phyloP scores from a whole-genome alignment of 53 echinoderm and acorn worm genomes.

The Actinopyga echinites region DNA sequence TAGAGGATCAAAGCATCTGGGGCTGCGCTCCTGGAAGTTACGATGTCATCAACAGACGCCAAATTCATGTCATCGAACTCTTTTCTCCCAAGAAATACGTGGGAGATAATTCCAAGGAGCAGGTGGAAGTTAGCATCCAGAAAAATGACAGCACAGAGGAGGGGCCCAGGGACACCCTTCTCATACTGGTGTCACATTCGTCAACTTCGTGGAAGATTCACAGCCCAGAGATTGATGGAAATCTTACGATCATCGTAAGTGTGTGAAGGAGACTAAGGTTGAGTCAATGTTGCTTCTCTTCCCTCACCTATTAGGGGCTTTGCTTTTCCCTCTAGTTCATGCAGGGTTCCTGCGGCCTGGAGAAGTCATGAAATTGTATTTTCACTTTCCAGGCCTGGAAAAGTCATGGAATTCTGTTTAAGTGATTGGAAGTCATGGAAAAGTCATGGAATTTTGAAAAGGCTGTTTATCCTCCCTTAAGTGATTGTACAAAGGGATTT shows the following conservation, averaged over 20 bases:
- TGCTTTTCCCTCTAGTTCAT: too few relatives aligned
- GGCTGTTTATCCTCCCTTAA: too few relatives aligned
- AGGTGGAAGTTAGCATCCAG: neutral
- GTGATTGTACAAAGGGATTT: too few relatives aligned
- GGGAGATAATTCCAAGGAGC: neutral
- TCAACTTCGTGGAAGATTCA: constrained; percentile 1
- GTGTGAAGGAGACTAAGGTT: too few relatives aligned
- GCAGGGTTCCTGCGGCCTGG: too few relatives aligned
- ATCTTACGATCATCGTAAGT: constrained; percentile 2
- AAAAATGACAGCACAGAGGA: neutral
- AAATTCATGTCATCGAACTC: constrained; percentile 33
- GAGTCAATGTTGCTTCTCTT: too few relatives aligned
- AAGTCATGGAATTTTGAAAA: too few relatives aligned
- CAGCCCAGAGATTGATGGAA: neutral
- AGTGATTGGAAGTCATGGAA: too few relatives aligned
- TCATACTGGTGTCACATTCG: neutral
- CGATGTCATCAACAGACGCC: constrained; percentile 4
- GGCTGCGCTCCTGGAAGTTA: neutral
- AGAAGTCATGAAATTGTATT: too few relatives aligned
- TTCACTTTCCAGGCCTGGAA: too few relatives aligned
- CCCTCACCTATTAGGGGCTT: too few relatives aligned
- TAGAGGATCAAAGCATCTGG: neutral
- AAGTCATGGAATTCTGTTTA: too few relatives aligned
- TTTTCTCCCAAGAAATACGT: constrained; percentile 3
- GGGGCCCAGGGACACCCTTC: constrained; percentile 6